These are phyloP conservation scores for Malurus splendens DNA, from an alignment of 2,797 vertebrate genomes.

Conservation along the genomic window DNA sequence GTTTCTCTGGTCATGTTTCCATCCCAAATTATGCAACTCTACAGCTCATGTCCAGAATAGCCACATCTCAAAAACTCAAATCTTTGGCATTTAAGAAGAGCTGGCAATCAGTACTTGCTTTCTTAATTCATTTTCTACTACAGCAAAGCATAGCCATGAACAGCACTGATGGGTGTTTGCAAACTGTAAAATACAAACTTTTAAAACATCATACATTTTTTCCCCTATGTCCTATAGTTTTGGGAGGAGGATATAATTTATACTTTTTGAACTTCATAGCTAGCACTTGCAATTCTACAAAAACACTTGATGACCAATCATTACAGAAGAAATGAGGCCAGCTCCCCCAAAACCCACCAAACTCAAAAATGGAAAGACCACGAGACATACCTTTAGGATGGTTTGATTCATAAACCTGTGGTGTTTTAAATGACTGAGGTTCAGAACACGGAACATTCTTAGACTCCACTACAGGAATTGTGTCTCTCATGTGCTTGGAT, in stretches of 20 bases:
- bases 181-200: neutral
- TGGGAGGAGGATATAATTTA: neutral
- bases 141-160: neutral
- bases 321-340: neutral
- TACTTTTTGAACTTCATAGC: neutral
- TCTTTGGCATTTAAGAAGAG: neutral
- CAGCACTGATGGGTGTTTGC: neutral
- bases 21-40: neutral
- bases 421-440: slow-evolving; percentile 29
- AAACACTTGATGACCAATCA: neutral
- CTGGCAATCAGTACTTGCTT: neutral
- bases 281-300: neutral
- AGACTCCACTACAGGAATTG: slow-evolving; percentile 38
- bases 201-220: neutral
- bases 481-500: slow-evolving; percentile 9
- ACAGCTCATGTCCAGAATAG: neutral
- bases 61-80: neutral
- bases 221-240: neutral
- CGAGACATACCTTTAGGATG: slow-evolving; percentile 61
- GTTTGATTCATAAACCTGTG: slow-evolving; percentile 54
- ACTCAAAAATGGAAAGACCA: neutral
- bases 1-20: neutral
- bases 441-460: slow-evolving; percentile 53
- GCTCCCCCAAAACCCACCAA: neutral
- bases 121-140: neutral